phyloP scores from a whole-genome alignment of 2,888 invertebrate genomes.

The Nomada ruficornis region DNA sequence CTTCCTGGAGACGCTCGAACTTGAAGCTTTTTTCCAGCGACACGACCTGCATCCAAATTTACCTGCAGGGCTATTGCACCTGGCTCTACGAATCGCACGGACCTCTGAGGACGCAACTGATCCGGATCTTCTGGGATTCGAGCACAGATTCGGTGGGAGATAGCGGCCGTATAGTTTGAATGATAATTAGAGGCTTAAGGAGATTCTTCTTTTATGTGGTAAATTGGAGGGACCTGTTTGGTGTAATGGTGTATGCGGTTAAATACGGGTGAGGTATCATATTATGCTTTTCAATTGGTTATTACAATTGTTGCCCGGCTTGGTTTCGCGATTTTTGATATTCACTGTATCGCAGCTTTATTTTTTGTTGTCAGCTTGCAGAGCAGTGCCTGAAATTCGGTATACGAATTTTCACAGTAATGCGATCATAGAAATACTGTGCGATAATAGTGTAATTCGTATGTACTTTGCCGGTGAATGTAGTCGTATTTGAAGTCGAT shows the following conservation, averaged over 20 bases:
- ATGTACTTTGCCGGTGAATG: no score
- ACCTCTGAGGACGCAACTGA: conserved; percentile 8
- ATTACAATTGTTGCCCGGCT: not conserved
- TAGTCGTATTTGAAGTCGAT: no score
- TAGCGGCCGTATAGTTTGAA: not conserved
- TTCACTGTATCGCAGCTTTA: no score
- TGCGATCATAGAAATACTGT: no score
- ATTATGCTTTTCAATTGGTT: not conserved
- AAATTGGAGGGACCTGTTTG: not conserved
- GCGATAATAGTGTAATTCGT: no score
- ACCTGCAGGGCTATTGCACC: not conserved
- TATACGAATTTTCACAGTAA: no score
- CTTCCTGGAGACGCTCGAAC: conserved; percentile 53
- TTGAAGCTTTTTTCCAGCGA: conserved; percentile 44
- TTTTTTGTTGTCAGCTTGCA: no score
- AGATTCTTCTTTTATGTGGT: not conserved
- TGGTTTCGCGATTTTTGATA: no score
- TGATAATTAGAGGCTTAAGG: not conserved
- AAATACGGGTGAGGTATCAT: not conserved
- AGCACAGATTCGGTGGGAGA: not conserved
- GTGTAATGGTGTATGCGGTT: not conserved
- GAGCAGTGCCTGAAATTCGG: no score
- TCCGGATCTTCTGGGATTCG: conserved; percentile 1
- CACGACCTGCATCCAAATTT: conserved; percentile 36
- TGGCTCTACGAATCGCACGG: not conserved